These are phyloP conservation scores for Anguilla megastoma DNA, from an alignment of 2,797 vertebrate genomes.

Conservation along the genomic window DNA sequence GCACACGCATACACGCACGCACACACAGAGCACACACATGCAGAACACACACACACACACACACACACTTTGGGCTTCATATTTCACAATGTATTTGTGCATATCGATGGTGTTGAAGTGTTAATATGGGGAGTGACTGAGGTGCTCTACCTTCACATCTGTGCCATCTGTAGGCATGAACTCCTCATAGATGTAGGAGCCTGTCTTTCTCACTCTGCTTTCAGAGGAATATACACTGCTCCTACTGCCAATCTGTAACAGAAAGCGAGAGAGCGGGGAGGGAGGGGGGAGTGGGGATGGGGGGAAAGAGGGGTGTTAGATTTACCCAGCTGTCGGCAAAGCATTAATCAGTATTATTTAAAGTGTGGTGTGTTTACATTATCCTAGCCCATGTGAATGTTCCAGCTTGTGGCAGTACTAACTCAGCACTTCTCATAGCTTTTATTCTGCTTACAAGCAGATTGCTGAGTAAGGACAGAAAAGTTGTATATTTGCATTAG, in stretches of 20 bases:
- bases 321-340: background rate
- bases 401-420: background rate
- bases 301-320: background rate
- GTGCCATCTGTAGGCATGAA: constrained; percentile 98
- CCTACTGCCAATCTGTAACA: constrained; percentile 87
- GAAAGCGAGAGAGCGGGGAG: background rate
- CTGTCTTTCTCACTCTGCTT: constrained; percentile 91
- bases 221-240: constrained; percentile 97
- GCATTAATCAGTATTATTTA: background rate
- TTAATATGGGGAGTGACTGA: background rate
- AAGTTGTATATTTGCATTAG: background rate
- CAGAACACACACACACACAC: constrained; percentile 6
- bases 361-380: background rate
- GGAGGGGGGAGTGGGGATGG: background rate
- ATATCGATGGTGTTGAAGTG: background rate
- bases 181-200: constrained; percentile 96
- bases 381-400: background rate
- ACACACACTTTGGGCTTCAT: background rate
- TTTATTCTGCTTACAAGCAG: background rate
- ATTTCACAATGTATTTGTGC: background rate
- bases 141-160: constrained; percentile 85
- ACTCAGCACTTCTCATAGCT: background rate
- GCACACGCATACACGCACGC: constrained; percentile 2
- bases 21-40: background rate
- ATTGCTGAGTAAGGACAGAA: background rate